Evolutionary conservation across 1,140 invertebrate genomes (phyloP), one percentile per base, ranked within the genome.

Genomic region (Macrotrachela quadricornifera): DNA sequence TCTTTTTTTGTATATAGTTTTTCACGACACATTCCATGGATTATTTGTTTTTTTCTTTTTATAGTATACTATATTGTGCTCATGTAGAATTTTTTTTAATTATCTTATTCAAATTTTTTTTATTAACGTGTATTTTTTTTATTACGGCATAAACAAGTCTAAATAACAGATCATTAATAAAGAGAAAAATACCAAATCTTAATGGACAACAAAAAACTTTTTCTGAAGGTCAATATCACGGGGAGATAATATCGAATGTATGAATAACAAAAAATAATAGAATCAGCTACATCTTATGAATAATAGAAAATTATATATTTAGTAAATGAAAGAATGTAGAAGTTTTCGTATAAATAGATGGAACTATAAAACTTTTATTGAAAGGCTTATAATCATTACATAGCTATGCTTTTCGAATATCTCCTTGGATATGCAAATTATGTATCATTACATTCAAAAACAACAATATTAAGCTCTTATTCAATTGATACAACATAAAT

Each of bases 381-480:
- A 85, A 96, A 46, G 95, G 72, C 71, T 97, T 97, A 70, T 96
- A 97, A 67, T 96, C 87, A 71, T 96, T 91, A 65, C 96, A 96
- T 1, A 91, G 91, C 65, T 90, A 82, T 12, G 79, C 69, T 71
- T 96, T 95, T 48, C 91, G 75, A 13, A 97, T 69, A 69, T 97
- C 92, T 90, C 91, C 96, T 69, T 94, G 91, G 59, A 95, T 92
- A 38, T 91, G 91, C 11, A 86, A 91, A 1, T 86, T 87, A 43
- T 88, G 74, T 9, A 95, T 67, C 87, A 95, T 92, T 0, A 92
- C 86, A 43, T 88, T 88, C 71, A 85, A 85, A 66, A 86, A 92
- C n/a, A 1, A 90, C 90, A 65, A 79, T 82, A 67, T 94, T 86
- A 0, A 95, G 67, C 1, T 90, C 90, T 62, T 95, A 85, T 65